These are phyloP conservation scores for Lonchura striata DNA, from an alignment of 2,113 vertebrate species.

Conservation along the genomic window DNA sequence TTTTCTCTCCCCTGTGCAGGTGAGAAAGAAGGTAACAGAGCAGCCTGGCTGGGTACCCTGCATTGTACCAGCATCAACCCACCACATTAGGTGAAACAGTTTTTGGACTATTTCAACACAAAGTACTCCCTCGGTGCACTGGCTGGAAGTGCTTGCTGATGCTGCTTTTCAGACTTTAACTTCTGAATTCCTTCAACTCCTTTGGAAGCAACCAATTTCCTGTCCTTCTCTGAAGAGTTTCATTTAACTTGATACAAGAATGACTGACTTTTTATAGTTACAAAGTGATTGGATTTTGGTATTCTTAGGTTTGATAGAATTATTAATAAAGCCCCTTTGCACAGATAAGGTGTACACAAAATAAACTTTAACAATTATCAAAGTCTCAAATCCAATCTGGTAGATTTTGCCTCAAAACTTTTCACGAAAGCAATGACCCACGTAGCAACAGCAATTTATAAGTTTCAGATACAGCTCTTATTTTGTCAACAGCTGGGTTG, in stretches of 20 bases:
- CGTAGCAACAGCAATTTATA: not conserved
- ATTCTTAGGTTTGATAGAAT: not conserved
- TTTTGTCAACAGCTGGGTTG: not conserved
- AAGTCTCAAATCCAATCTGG: not conserved
- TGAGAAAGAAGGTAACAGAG: not conserved
- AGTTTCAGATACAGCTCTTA: not conserved
- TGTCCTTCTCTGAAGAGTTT: not conserved
- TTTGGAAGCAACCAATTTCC: not conserved
- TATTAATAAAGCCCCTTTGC: not conserved
- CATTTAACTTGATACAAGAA: not conserved
- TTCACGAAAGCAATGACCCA: not conserved
- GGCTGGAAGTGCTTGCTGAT: not conserved
- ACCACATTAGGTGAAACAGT: not conserved
- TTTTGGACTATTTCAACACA: not conserved
- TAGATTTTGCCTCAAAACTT: not conserved
- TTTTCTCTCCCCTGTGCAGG: not conserved
- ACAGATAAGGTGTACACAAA: not conserved
- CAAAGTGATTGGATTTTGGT: not conserved
- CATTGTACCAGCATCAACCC: not conserved
- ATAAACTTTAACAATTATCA: not conserved
- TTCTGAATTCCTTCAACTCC: not conserved
- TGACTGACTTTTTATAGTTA: not conserved
- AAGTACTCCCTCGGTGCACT: fast-evolving
- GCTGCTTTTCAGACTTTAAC: not conserved
- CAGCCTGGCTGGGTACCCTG: not conserved